Evolutionary conservation across 2,113 vertebrate species (phyloP).

Genomic region (Pomatorhinus ruficollis): DNA sequence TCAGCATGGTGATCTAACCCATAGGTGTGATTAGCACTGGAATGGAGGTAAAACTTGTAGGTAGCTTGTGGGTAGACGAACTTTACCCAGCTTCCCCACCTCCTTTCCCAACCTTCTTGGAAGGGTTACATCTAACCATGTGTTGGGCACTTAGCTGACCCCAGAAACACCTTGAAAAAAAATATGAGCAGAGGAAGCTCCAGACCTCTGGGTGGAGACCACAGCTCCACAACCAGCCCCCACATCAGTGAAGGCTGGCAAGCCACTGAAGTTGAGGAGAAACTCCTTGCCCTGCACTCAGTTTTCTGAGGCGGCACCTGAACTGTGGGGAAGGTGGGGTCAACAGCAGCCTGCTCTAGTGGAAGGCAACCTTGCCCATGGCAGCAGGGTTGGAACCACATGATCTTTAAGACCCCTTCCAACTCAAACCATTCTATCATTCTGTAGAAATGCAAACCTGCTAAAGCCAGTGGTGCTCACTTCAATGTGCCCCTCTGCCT

Average conservation of each 20-base stretch:
- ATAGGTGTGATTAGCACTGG: background rate
- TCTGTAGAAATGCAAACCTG: background rate
- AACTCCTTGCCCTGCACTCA: background rate
- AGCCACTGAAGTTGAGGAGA: background rate
- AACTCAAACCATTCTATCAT: background rate
- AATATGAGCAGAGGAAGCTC: background rate
- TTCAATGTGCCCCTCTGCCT: background rate
- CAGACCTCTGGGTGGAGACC: background rate
- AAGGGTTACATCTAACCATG: background rate
- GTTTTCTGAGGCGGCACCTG: background rate
- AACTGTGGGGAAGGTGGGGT: background rate
- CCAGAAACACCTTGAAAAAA: background rate
- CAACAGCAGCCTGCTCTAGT: background rate
- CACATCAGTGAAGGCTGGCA: rapidly evolving
- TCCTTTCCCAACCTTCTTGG: background rate
- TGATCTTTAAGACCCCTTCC: background rate
- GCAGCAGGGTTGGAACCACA: background rate
- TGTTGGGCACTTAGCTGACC: rapidly evolving
- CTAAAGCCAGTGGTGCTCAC: background rate
- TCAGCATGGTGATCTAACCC: background rate
- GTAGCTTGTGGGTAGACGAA: background rate
- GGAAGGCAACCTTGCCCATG: background rate
- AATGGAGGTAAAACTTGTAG: background rate
- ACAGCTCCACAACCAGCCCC: background rate
- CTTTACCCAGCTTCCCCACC: background rate